Percentiles rank a stretch among this genome's conserved stretches.
These are phyloP conservation scores for Hyphantria cunea DNA, from an alignment of 1,140 invertebrate species.

Conservation along the genomic window DNA sequence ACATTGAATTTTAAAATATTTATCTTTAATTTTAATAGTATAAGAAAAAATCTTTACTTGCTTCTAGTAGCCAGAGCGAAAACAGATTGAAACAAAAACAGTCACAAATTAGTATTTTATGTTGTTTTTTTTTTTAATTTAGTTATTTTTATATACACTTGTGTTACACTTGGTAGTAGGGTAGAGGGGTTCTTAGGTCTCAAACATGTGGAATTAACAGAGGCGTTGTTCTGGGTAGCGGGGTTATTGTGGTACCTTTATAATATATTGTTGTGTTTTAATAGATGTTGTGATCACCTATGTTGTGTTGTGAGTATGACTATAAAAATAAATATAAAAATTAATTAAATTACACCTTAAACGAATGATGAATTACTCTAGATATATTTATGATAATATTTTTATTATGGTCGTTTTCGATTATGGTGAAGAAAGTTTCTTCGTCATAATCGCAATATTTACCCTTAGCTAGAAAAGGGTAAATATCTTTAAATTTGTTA, in stretches of 20 bases:
- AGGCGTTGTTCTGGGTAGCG: slow-evolving; percentile 17
- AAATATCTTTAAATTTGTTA: too few relatives aligned
- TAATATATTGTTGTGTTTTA: neutral
- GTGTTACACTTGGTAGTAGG: slow-evolving; percentile 1
- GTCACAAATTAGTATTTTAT: slow-evolving; percentile 56
- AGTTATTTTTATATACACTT: slow-evolving; percentile 13
- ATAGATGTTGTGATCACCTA: slow-evolving; percentile 1
- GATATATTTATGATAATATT: too few relatives aligned
- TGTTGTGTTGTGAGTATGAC: too few relatives aligned
- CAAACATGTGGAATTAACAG: neutral
- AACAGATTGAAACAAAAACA: slow-evolving; percentile 61
- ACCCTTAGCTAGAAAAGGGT: too few relatives aligned
- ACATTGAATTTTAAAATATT: slow-evolving; percentile 48
- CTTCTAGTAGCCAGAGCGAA: slow-evolving; percentile 81
- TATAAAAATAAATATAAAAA: slow-evolving; percentile 5
- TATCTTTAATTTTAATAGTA: slow-evolving; percentile 35
- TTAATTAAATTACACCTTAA: too few relatives aligned
- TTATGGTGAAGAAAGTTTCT: too few relatives aligned
- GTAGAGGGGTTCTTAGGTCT: neutral
- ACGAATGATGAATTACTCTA: too few relatives aligned
- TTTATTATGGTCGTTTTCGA: too few relatives aligned
- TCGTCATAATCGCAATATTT: too few relatives aligned
- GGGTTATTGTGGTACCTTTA: neutral
- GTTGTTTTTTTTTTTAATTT: slow-evolving; percentile 30
- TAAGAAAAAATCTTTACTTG: slow-evolving; percentile 70